phyloP scores from a whole-genome alignment of 2,888 invertebrate genomes.

The Mamestra brassicae region DNA sequence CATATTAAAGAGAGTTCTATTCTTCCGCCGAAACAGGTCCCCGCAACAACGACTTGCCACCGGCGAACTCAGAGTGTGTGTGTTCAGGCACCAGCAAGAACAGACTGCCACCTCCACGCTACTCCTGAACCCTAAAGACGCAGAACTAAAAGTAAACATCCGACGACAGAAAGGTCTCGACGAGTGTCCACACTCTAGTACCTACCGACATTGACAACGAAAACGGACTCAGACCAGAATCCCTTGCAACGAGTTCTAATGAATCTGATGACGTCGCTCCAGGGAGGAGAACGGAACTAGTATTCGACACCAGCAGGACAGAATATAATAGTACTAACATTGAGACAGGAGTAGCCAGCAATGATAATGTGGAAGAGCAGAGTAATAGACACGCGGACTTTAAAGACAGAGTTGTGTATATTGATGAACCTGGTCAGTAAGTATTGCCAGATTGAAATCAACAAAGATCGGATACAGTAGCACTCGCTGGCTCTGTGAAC shows the following conservation, averaged over 20 bases:
- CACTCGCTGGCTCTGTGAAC: neutral
- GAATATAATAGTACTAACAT: constrained; percentile 33
- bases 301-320: constrained; percentile 61
- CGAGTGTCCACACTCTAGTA: constrained; percentile 32
- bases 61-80: constrained; percentile 80
- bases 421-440: constrained; percentile 28
- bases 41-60: constrained; percentile 72
- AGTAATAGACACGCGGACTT: neutral
- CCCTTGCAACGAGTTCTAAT: no score
- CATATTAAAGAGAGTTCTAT: no score
- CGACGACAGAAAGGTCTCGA: neutral
- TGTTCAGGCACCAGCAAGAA: constrained; percentile 36
- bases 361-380: constrained; percentile 12
- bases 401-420: constrained; percentile 7
- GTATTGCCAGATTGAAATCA: neutral
- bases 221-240: neutral
- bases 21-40: no score
- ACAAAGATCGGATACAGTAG: neutral
- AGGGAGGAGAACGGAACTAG: constrained; percentile 24
- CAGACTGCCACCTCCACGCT: constrained; percentile 81
- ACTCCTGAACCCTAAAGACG: constrained; percentile 77
- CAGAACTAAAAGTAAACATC: constrained; percentile 72
- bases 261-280: constrained; percentile 5
- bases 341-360: constrained; percentile 16
- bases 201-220: constrained; percentile 34